phyloP scores from a whole-genome alignment of 2,797 vertebrate species.

The Falco cherrug region DNA sequence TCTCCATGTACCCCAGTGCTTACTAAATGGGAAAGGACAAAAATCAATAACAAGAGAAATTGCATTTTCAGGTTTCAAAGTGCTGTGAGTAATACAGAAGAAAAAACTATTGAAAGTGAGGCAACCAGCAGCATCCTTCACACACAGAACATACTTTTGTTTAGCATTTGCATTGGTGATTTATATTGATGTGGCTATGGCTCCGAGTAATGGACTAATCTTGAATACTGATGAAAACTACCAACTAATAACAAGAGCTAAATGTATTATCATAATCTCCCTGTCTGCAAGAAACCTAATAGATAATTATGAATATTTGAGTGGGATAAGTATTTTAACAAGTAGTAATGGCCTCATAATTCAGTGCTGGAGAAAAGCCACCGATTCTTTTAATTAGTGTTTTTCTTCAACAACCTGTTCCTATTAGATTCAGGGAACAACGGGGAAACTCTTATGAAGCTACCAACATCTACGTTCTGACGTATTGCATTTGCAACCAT shows the following conservation, averaged over 20 bases:
- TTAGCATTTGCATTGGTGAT: constrained; percentile 26
- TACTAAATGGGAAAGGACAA: constrained; percentile 44
- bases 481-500: background rate
- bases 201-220: constrained; percentile 8
- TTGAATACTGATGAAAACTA: constrained; percentile 29
- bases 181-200: constrained; percentile 11
- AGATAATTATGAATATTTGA: constrained; percentile 49
- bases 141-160: background rate
- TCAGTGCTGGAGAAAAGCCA: constrained; percentile 14
- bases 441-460: background rate
- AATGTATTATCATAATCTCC: background rate
- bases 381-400: background rate
- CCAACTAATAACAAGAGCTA: background rate
- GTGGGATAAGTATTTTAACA: constrained; percentile 22
- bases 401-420: background rate
- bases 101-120: background rate
- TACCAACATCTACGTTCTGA: background rate
- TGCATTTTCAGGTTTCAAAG: constrained; percentile 45
- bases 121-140: background rate
- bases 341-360: constrained; percentile 26
- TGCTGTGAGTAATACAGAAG: constrained; percentile 1
- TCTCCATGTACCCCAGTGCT: background rate
- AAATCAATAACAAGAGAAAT: constrained; percentile 63
- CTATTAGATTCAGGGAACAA: background rate
- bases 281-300: background rate